Evolutionary conservation across 2,113 vertebrate genomes (phyloP), one percentile per base, ranked within the genome.

Genomic region (Aptenodytes patagonicus): DNA sequence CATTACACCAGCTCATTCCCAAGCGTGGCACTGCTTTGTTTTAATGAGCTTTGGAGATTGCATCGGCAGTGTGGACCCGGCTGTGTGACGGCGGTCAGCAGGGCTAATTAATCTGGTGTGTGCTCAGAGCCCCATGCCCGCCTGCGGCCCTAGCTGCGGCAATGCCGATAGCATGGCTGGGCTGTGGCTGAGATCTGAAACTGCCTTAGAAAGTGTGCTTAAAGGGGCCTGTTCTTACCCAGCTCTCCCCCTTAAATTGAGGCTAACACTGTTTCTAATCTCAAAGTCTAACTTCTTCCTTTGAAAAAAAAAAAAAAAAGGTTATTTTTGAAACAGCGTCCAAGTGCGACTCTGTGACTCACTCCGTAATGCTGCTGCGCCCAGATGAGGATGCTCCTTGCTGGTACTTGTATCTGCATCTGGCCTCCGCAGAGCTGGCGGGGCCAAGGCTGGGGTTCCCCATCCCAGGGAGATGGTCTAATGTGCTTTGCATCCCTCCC

Each of bases 21-120:
- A 44, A n/a, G 52, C 3, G 61, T 62, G 89, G 36, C 76, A 54
- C 52, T 83, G 81, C 62, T 86, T 65, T 40, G 47, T 65, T 95
- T 90, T 94, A 95, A 89, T 83, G 88, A 97, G 85, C 83, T 97
- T 92, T 64, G 68, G 83, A 83, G 87, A 65, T 72, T 78, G 83
- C 46, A 78, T 51, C 11, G 6, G 58, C 87, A 85, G 40, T 14
- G 11, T 2, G 21, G 57, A n/a, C 34, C 75, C 5, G 38, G 83
- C 64, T 95, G 54, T 68, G 49, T 94, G 84, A 72, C 8, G 36
- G 44, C 6, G 61, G 83, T 85, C 86, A 76, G 88, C 10, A 3
- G 70, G 83, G 90, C 91, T 96, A 83, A 94, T 94, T 94, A 95
- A 95, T 65, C 36, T 66, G 51, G n/a, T 51, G 69, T 89, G 62